Conservation (phyloP, 2,113 vertebrate genomes). For the Phasianus colchicus region DNA sequence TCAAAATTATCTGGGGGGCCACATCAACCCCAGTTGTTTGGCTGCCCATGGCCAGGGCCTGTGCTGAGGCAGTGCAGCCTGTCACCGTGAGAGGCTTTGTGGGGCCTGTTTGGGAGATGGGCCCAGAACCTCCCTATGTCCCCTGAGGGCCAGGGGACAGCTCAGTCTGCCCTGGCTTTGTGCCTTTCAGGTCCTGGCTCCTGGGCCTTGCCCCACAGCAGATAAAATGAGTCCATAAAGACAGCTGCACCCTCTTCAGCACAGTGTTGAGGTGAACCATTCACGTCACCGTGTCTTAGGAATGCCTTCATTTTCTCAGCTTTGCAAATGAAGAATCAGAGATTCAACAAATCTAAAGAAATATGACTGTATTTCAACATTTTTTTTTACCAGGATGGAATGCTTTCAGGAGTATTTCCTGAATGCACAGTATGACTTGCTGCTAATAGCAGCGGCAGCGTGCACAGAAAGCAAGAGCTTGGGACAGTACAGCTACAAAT, state of each 20-base stretch:
- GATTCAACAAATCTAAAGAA: background rate
- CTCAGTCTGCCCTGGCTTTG: background rate
- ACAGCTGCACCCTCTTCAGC: background rate
- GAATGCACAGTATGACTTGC: background rate
- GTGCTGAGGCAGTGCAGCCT: background rate
- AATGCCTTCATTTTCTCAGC: background rate
- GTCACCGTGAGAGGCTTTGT: background rate
- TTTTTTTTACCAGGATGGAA: background rate
- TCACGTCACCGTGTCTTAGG: background rate
- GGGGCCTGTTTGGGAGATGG: background rate
- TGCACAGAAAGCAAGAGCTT: background rate
- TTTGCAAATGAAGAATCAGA: background rate
- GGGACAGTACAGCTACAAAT: background rate
- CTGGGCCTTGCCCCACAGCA: accelerated
- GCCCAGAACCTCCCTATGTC: background rate
- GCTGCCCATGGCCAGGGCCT: background rate
- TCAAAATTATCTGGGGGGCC: background rate
- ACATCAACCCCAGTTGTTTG: background rate
- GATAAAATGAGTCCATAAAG: background rate
- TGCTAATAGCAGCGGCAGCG: background rate
- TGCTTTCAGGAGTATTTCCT: background rate
- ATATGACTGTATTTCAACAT: background rate
- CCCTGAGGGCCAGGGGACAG: background rate
- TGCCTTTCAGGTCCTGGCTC: background rate
- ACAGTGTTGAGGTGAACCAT: accelerated